Evolutionary conservation across 2,797 vertebrate genomes (phyloP), one percentile per base, ranked within the genome.

Genomic region (Sebastes trivittatus): DNA sequence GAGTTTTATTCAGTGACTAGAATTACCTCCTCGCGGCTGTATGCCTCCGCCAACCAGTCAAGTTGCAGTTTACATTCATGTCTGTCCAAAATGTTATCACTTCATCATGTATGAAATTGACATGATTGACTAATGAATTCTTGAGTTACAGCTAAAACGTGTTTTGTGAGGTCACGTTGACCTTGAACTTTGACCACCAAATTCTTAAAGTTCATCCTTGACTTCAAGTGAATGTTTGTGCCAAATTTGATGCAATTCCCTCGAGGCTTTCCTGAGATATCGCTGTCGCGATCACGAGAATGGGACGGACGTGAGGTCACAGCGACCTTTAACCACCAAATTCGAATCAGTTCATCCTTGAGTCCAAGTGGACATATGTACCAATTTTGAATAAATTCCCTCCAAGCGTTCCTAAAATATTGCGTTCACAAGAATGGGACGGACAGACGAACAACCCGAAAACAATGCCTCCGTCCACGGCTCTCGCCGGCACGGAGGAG

Each of bases 391-490:
- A 18, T 0, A 1, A 0, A 46, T 49, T 49, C 7, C 46, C 46
- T 20, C 9, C 29, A 11, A 0, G 5, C 29, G 0, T 20, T 61
- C 18, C 59, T 4, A 0, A 62, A 0, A 22, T 42, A 46, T 46
- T 0, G 14, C 14, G 1, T 0, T 63, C 34, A 9, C 22, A 0
- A 23, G 34, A 64, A 38, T 8, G 7, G 46, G 46, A 0, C 0
- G 46, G 46, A 49, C 18, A 18, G 46, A 49, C 18, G 3, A 0
- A 49, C 16, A 49, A 20, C 46, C 46, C 46, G 46, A 49, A 49
- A 49, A 49, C 46, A 49, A 49, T 8, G 46, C 46, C 46, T 20
- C 46, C 7, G 18, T 49, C 46, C 46, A 20, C 7, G 16, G 7
- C 46, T 49, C 46, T 49, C 46, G 7, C 7, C 18, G 7, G 46